phyloP scores from a whole-genome alignment of 2,113 vertebrate species.

The Oxyura jamaicensis region DNA sequence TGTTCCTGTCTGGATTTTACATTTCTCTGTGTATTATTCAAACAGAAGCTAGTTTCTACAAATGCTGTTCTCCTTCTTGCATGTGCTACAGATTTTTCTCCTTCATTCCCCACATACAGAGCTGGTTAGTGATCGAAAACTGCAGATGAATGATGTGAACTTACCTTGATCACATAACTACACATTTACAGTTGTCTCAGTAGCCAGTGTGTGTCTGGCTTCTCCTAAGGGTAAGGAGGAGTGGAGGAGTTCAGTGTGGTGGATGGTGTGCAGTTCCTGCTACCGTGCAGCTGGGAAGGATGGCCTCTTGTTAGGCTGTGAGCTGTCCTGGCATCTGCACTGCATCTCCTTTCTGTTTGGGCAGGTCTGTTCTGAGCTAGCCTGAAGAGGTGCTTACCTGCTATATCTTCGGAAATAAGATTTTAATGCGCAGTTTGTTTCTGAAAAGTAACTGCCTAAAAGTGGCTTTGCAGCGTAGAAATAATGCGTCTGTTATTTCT shows the following conservation, averaged over 20 bases:
- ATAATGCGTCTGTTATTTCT: neutral
- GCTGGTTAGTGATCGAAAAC: neutral
- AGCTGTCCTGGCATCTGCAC: neutral
- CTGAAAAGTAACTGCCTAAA: neutral
- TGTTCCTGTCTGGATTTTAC: neutral
- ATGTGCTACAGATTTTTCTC: neutral
- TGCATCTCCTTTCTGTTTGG: neutral
- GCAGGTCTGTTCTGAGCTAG: neutral
- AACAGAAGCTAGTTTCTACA: neutral
- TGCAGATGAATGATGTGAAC: neutral
- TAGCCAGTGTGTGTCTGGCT: neutral
- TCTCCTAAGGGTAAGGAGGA: neutral
- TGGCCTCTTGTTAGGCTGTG: neutral
- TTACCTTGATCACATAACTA: accelerated
- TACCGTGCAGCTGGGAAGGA: neutral
- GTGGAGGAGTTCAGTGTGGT: neutral
- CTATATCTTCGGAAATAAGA: neutral
- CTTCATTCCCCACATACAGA: neutral
- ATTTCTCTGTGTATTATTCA: neutral
- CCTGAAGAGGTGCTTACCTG: neutral
- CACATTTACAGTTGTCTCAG: neutral
- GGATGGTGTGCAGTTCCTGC: neutral
- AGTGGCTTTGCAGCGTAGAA: neutral
- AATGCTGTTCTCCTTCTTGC: neutral
- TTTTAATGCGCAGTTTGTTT: neutral